A percentile compares a stretch with the other conserved stretches of the same genome.
phyloP scores from a whole-genome alignment of 2,113 vertebrate species.

The Cavia porcellus region DNA sequence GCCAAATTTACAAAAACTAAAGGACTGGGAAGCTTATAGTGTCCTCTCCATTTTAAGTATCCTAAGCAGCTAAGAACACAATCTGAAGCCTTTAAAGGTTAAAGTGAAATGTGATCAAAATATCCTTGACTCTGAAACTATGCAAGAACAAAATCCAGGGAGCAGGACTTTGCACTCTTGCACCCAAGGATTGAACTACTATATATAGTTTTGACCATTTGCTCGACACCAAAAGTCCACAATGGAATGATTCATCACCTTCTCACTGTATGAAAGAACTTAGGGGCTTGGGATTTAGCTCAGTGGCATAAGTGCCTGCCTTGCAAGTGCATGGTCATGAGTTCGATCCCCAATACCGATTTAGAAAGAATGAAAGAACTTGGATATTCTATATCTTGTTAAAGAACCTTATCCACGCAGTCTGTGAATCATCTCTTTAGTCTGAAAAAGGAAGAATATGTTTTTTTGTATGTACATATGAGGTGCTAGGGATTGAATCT shows the following conservation, averaged over 20 bases:
- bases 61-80: slow-evolving; percentile 1
- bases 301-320: no score
- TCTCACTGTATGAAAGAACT: not conserved
- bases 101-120: slow-evolving; percentile 58
- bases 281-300: no score
- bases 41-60: slow-evolving; percentile 2
- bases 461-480: not conserved
- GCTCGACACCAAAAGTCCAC: not conserved
- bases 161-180: not conserved
- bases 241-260: not conserved
- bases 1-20: slow-evolving; percentile 38
- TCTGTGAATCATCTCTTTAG: not conserved
- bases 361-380: no score
- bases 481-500: not conserved
- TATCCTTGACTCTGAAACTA: not conserved
- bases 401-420: not conserved
- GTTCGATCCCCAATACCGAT: no score
- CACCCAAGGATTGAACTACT: not conserved
- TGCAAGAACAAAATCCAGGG: not conserved
- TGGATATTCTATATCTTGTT: not conserved
- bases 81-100: slow-evolving; percentile 13
- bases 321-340: no score
- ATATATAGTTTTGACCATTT: not conserved
- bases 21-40: not conserved
- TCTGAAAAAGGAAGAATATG: not conserved